Evolutionary conservation across 1,140 invertebrate species (phyloP), one percentile per base, ranked within the genome.

Genomic region (Diploscapter pachys): DNA sequence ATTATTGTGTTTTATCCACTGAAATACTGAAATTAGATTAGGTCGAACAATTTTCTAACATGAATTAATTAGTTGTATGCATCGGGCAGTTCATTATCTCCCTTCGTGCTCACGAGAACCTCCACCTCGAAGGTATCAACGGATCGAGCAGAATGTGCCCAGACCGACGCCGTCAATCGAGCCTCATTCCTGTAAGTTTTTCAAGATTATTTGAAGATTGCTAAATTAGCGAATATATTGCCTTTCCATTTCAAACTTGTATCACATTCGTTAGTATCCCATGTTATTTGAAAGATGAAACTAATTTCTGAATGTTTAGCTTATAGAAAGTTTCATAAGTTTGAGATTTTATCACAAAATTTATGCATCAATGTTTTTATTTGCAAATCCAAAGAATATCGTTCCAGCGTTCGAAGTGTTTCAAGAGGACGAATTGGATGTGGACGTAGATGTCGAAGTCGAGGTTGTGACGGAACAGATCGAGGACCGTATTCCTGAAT

Each of bases 361-460:
- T 59, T 59, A 11, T 59, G 57, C 31, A 59, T 59, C 57, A 59
- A 11, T 59, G 9, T 59, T 59, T 59, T 59, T 59, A 11, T 59
- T 11, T 59, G 31, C 31, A 59, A 31, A 11, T 59, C 2, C 31
- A 11, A 59, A 59, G 31, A 59, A 11, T 31, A 59, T 11, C 9
- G 31, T 11, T 11, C 57, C 57, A 11, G 9, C 9, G 31, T 31
- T 59, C 31, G 57, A 11, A 59, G 31, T 11, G 31, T 59, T 59
- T 11, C 9, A 59, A 59, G 9, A 59, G 9, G 9, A 11, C 31
- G 9, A 59, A 59, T 11, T 59, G 9, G 2, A 59, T 31, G 31
- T 31, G 31, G 31, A 31, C 31, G 31, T 31, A 31, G 31, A 31
- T 31, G 31, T 31, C 31, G 31, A 31, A 31, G 31, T 31, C 31